A percentile compares a stretch with the other conserved stretches of the same genome.
Conservation (phyloP, 2,888 invertebrate genomes). For the Trissoscelio sp. region DNA sequence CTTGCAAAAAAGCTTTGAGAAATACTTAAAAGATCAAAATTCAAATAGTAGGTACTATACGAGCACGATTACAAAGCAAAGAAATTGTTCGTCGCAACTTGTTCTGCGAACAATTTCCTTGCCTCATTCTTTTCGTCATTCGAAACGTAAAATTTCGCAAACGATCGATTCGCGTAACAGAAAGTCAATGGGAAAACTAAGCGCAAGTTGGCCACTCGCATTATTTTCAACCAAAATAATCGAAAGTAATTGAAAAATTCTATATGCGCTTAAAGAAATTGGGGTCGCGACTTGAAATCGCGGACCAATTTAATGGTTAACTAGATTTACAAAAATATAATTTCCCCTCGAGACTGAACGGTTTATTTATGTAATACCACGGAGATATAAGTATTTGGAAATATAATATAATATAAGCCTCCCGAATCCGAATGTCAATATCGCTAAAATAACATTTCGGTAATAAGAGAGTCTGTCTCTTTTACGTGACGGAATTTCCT, state of each 20-base stretch:
- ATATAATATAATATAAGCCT: slow-evolving; percentile 47
- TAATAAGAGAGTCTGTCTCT: slow-evolving; percentile 26
- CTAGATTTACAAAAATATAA: slow-evolving; percentile 31
- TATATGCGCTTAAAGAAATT: slow-evolving; percentile 37
- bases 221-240: slow-evolving; percentile 51
- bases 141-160: slow-evolving; percentile 26
- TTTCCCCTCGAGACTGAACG: slow-evolving; percentile 22
- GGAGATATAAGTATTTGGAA: slow-evolving; percentile 45
- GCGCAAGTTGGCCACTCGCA: slow-evolving; percentile 29
- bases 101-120: slow-evolving; percentile 14
- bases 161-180: slow-evolving; percentile 9
- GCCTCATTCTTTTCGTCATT: slow-evolving; percentile 15
- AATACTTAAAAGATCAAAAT: too few relatives aligned
- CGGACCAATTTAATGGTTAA: slow-evolving; percentile 40
- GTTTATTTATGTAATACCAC: slow-evolving; percentile 43
- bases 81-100: slow-evolving; percentile 5
- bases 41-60: too few relatives aligned
- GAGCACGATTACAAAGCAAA: not conserved
- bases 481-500: slow-evolving; percentile 28
- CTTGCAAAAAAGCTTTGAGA: not conserved
- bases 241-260: slow-evolving; percentile 58
- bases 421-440: slow-evolving; percentile 56
- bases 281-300: slow-evolving; percentile 29
- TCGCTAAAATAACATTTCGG: slow-evolving; percentile 58
- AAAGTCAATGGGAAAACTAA: slow-evolving; percentile 22